phyloP scores from a whole-genome alignment of 1,140 invertebrate species.

The Drosophila burlai region DNA sequence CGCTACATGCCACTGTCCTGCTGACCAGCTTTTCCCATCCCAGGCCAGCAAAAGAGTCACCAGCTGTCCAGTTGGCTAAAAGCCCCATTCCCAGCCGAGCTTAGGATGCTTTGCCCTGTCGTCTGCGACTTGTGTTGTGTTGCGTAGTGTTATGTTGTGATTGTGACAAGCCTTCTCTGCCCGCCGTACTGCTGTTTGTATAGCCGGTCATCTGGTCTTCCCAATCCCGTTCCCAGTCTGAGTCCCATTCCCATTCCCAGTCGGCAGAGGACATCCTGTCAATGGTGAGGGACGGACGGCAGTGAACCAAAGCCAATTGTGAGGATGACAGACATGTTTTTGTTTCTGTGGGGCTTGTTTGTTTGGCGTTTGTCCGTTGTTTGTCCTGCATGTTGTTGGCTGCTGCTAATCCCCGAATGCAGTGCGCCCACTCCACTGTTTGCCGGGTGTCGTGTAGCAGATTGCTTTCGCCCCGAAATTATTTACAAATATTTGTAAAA shows the following conservation, averaged over 20 bases:
- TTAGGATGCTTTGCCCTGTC: constrained; percentile 49
- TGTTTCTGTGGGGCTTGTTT: constrained; percentile 58
- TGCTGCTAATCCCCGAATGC: constrained; percentile 66
- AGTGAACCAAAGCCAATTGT: constrained; percentile 71
- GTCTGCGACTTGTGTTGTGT: constrained; percentile 65
- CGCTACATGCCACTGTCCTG: constrained; percentile 21
- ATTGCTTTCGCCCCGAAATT: constrained; percentile 70
- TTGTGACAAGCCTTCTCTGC: constrained; percentile 64
- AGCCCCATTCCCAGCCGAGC: constrained; percentile 46
- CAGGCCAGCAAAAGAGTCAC: constrained; percentile 25
- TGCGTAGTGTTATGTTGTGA: constrained; percentile 44
- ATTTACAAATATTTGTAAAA: constrained; percentile 81
- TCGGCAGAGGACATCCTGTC: constrained; percentile 16
- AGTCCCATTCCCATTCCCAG: not conserved
- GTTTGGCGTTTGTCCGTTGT: constrained; percentile 46
- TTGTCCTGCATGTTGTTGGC: constrained; percentile 31
- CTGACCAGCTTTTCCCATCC: constrained; percentile 20
- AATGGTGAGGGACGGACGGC: constrained; percentile 31
- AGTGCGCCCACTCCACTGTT: constrained; percentile 19
- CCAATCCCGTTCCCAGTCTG: not conserved
- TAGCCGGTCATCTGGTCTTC: constrained; percentile 42
- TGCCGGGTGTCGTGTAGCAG: constrained; percentile 64
- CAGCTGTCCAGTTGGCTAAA: constrained; percentile 34
- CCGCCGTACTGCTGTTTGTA: constrained; percentile 46
- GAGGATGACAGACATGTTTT: constrained; percentile 74